A percentile compares a stretch with the other conserved stretches of the same genome.
Conservation (phyloP, 2,797 vertebrate species). For the Discoglossus pictus region DNA sequence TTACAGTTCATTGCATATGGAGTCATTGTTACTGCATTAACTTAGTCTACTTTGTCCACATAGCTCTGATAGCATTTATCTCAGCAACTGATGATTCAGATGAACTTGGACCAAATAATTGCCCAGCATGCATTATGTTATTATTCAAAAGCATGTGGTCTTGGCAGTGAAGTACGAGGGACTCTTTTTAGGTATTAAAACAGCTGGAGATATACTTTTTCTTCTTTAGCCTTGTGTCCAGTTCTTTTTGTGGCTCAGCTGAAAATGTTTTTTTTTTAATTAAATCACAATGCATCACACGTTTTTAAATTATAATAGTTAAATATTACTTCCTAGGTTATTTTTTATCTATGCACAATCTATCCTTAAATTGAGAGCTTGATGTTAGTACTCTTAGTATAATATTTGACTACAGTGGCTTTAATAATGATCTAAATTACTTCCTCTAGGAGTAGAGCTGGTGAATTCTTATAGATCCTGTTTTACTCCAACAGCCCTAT, state of each 20-base stretch:
- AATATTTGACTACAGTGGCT: too few species aligned
- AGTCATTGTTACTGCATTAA: constrained; percentile 39
- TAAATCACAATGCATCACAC: too few species aligned
- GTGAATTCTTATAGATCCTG: too few species aligned
- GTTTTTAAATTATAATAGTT: too few species aligned
- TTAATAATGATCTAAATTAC: too few species aligned
- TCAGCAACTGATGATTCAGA: constrained; percentile 38
- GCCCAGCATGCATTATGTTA: constrained; percentile 41
- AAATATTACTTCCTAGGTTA: too few species aligned
- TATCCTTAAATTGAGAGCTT: too few species aligned
- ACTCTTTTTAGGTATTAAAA: constrained; percentile 25
- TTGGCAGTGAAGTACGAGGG: constrained; percentile 23
- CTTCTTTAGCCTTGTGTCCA: constrained; percentile 30
- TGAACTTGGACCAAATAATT: constrained; percentile 48
- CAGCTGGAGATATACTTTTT: constrained; percentile 41
- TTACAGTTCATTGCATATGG: constrained; percentile 36
- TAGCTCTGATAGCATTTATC: constrained; percentile 42
- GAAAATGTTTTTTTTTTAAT: constrained; percentile 6
- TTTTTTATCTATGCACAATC: too few species aligned
- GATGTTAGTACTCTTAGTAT: too few species aligned
- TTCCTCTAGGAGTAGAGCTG: too few species aligned
- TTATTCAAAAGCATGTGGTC: constrained; percentile 30
- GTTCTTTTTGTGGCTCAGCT: constrained; percentile 23
- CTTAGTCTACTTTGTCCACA: constrained; percentile 34
- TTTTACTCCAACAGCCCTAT: too few species aligned